phyloP scores from a whole-genome alignment of 2,888 invertebrate species.

The Aquatica leii region DNA sequence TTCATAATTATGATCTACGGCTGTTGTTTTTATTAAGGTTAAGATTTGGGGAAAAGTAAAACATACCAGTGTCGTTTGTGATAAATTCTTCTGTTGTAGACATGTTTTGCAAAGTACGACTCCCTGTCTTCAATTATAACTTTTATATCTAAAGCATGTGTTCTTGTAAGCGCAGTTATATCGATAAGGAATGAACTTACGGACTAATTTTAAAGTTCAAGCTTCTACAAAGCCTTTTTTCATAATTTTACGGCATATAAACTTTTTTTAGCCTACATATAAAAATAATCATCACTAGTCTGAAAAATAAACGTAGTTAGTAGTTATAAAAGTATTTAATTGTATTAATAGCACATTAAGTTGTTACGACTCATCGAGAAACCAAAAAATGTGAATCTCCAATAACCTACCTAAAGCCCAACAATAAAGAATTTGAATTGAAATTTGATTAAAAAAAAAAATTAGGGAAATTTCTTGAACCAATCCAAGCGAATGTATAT shows the following conservation, averaged over 20 bases:
- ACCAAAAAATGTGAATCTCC: no score
- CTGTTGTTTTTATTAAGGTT: not conserved
- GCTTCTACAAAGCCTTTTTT: no score
- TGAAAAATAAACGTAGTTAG: not conserved
- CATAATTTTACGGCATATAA: no score
- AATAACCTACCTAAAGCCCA: no score
- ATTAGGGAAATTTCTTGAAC: conserved; percentile 13
- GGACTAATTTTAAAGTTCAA: no score
- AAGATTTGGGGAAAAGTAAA: not conserved
- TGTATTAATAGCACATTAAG: not conserved
- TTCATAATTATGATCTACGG: conserved; percentile 32
- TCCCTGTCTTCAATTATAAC: not conserved
- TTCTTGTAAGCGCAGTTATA: no score
- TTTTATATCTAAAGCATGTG: no score
- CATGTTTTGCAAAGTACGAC: no score
- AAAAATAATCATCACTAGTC: not conserved
- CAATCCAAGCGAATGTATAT: conserved; percentile 15
- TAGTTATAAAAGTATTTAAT: not conserved
- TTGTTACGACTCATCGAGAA: no score
- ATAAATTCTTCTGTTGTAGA: conserved; percentile 24
- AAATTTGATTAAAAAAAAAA: conserved; percentile 10
- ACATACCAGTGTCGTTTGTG: conserved; percentile 16
- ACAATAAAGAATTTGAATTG: not conserved
- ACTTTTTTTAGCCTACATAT: no score
- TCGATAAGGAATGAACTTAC: no score